Evolutionary conservation across 2,797 vertebrate species (phyloP), one percentile per base, ranked within the genome.

Genomic region (Thamnophis elegans): DNA sequence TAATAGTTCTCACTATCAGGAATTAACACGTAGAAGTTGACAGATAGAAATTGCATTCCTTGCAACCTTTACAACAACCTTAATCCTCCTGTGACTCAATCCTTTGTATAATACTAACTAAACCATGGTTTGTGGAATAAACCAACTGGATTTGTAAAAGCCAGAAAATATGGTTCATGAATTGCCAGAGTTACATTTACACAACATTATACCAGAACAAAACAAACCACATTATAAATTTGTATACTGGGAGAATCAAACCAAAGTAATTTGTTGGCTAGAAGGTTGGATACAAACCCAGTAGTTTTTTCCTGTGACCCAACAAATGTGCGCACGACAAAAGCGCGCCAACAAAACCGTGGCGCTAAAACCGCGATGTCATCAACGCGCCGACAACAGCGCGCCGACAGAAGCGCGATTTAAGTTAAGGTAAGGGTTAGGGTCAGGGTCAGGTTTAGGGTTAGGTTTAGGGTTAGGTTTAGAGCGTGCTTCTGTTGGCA

Each of bases 241-340:
- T 10, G 20, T 25, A 20, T 25, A 47, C 4, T 25, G 73, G 25
- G 73, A 82, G 73, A 82, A 82, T 82, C 36, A 82, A 47, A 47
- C 9, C 20, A 82, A 82, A 82, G 28, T 12, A 87, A 26, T 3
- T 54, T 62, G 56, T 53, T 56, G 60, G 10, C 65, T 8, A 68
- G 14, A 47, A 22, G 5, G 25, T 1, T 56, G 26, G 62, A 47
- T n/a, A 13, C 18, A 4, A 90, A 89, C 13, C 25, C n/a, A 85
- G 16, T 28, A 4, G 78, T 5, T 51, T 85, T 2, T 8, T 5
- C 2, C 0, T n/a, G n/a, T n/a, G n/a, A n/a, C n/a, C n/a, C n/a
- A n/a, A n/a, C n/a, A n/a, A n/a, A n/a, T n/a, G n/a, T n/a, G n/a
- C n/a, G n/a, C n/a, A n/a, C n/a, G n/a, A n/a, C n/a, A n/a, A n/a